These are phyloP conservation scores for Catharus bicknelli DNA, from an alignment of 2,113 vertebrate genomes.

Conservation along the genomic window DNA sequence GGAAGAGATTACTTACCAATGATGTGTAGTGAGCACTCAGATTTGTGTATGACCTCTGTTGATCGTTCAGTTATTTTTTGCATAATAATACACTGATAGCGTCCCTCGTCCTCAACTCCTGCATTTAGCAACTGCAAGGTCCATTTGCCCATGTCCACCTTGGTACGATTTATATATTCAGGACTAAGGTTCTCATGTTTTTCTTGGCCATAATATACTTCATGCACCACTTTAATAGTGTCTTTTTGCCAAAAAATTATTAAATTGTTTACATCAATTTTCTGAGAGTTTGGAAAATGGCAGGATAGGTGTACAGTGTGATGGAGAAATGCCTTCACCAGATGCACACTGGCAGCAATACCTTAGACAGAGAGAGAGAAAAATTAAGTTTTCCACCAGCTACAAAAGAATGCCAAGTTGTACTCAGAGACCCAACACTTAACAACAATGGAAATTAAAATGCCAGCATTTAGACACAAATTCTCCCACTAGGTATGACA, in stretches of 20 bases:
- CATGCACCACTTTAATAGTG: background rate
- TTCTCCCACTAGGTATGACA: background rate
- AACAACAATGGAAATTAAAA: background rate
- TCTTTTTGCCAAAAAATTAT: slow-evolving; percentile 56
- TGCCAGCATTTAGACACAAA: background rate
- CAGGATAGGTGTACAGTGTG: slow-evolving; percentile 52
- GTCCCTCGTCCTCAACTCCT: slow-evolving; percentile 28
- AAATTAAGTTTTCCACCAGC: background rate
- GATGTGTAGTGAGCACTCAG: slow-evolving; percentile 6
- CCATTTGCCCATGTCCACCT: slow-evolving; percentile 41
- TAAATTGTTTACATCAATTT: background rate
- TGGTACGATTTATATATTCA: slow-evolving; percentile 54
- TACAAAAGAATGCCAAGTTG: background rate
- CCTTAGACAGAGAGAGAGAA: slow-evolving; percentile 25
- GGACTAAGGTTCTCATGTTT: slow-evolving; percentile 8
- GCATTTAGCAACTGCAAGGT: slow-evolving; percentile 41
- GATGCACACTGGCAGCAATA: background rate
- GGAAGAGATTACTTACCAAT: slow-evolving; percentile 36
- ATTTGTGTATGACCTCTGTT: background rate
- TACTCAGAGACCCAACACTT: background rate
- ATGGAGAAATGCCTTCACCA: slow-evolving; percentile 35
- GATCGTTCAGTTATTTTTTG: background rate
- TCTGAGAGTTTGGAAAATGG: slow-evolving; percentile 34
- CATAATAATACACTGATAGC: slow-evolving; percentile 2
- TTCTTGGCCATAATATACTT: slow-evolving; percentile 28